Base-by-base conservation (phyloP, 2,797 vertebrate genomes). In the Acanthiza pusilla region DNA sequence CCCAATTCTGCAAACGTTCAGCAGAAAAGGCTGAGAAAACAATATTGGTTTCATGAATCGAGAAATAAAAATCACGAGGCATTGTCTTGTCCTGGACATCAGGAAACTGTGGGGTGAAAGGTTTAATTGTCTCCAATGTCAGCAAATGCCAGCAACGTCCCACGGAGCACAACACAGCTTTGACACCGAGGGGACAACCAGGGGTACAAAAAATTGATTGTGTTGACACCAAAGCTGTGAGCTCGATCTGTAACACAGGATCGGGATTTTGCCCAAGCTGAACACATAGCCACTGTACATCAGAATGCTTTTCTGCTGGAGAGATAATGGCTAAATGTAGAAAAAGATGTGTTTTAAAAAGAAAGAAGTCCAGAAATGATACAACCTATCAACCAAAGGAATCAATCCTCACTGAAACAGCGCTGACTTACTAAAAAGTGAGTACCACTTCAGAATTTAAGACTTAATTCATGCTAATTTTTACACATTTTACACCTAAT, bases 81-180 rank as follows among this genome's bases (percentile, higher is more conserved):
- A 29, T 88, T 84, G 68, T 76, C n/a, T 72, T 90, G 22, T 74
- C 13, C 16, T 2, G 83, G 43, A 23, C 74, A 75, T 57, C 42
- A 84, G 88, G 94, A 94, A 91, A 62, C n/a, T 0, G 11, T 38
- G 13, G 90, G 0, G 19, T 93, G 89, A 96, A 96, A 86, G 89
- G 70, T 84, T 81, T 48, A 57, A 89, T 93, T 95, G 87, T 87
- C 34, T 20, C 74, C 38, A 6, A 1, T 0, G 21, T 17, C 72
- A 62, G 78, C 29, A 61, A 85, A 85, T 42, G 91, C 34, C 89
- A 80, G 63, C 62, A 27, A 7, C 18, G 57, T 83, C 78, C 72
- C 88, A 13, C 1, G 7, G 66, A 79, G 66, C 40, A 96, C 72
- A 94, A n/a, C 3, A 5, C 60, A 27, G 88, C 88, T 72, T 71